Base-by-base conservation (phyloP, 1,140 invertebrate species). In the Cotesia vestalis region DNA sequence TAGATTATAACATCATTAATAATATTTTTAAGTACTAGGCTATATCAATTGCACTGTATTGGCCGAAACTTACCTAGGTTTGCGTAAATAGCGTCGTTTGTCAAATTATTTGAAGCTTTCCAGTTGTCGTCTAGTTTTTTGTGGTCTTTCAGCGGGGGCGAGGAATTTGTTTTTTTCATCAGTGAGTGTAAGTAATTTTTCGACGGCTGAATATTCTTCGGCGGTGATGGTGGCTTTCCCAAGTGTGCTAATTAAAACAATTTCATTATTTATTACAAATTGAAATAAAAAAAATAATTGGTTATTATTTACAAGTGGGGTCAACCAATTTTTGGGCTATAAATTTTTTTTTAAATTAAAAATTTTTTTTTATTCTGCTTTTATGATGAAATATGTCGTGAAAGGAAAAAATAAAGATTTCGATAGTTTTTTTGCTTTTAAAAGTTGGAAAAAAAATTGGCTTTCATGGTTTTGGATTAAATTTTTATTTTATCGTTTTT, bases 51-150 rank as follows among this genome's bases (percentile, higher is more conserved):
- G 81, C 85, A 86, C 81, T 87, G 85, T 77, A 87, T 86, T 74
- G 85, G 84, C 78, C 84, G 81, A 75, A 84, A 88, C 88, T 89
- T 88, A 90, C 91, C 92, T 85, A 94, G 89, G 88, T 94, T 94
- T 68, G 92, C 92, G 83, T 94, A 94, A 81, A 94, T 92, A 78
- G 90, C 93, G 83, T 91, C 90, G 34, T 27, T 55, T 11, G 51
- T 27, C 9, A 67, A 53, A 34, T 53, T 67, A 46, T 11, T 46
- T 46, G 40, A 46, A 46, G 40, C 40, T 46, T 46, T 46, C 40
- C 40, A 46, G 5, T 46, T 46, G 4, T 46, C 40, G 11, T 46
- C 40, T 9, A 46, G 40, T 46, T 46, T 46, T 0, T 68, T 55
- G 51, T 55, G 14, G 27, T 20, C 35, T 68, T 68, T 8, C 57